These are phyloP conservation scores for Brachionus angularis DNA, from an alignment of 1,140 invertebrate species.

Conservation along the genomic window DNA sequence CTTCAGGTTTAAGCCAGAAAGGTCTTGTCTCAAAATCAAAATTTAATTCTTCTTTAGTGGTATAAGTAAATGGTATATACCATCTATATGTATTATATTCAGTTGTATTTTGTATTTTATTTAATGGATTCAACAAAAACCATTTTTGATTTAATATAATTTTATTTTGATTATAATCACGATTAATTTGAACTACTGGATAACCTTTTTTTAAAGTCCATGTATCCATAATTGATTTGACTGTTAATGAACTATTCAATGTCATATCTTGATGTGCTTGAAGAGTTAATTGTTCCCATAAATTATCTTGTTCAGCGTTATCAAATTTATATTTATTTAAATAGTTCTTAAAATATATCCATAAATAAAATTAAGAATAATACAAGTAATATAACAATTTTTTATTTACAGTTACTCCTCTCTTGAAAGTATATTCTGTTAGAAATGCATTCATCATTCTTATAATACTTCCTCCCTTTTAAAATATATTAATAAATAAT, in stretches of 20 bases:
- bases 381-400: slow-evolving; percentile 48
- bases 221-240: slow-evolving; percentile 48
- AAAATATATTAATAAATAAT: neutral
- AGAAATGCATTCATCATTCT: slow-evolving; percentile 91
- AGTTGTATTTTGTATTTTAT: neutral
- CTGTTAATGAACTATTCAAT: slow-evolving; percentile 19
- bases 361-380: slow-evolving; percentile 64
- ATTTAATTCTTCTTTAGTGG: slow-evolving; percentile 39
- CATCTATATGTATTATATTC: slow-evolving; percentile 45
- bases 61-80: slow-evolving; percentile 47
- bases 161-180: slow-evolving; percentile 59
- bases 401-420: slow-evolving; percentile 65
- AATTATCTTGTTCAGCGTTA: slow-evolving; percentile 51
- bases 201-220: slow-evolving; percentile 49
- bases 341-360: slow-evolving; percentile 46
- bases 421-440: slow-evolving; percentile 77
- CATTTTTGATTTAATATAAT: slow-evolving; percentile 66
- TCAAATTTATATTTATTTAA: slow-evolving; percentile 49
- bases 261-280: slow-evolving; percentile 26
- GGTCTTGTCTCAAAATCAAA: slow-evolving; percentile 45
- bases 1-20: slow-evolving; percentile 57
- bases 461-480: slow-evolving; percentile 71
- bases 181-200: slow-evolving; percentile 45
- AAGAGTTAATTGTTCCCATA: slow-evolving; percentile 52
- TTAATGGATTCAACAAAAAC: slow-evolving; percentile 50